These are phyloP conservation scores for Odontocerum albicorne DNA, from an alignment of 2,888 invertebrate genomes.

Conservation along the genomic window DNA sequence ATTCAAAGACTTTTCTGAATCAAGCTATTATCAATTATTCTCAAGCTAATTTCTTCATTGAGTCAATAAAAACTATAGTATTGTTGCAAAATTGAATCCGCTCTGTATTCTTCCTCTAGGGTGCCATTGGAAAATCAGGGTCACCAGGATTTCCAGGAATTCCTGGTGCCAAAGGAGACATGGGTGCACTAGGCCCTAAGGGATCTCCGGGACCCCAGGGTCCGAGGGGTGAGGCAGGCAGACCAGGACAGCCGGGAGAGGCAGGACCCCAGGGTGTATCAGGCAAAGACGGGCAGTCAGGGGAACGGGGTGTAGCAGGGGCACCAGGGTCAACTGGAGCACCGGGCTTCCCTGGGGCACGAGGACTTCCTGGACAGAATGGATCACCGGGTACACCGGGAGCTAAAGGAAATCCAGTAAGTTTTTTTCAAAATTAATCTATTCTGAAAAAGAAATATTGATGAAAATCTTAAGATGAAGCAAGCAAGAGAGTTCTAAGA, in stretches of 20 bases:
- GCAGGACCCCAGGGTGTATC: constrained; percentile 71
- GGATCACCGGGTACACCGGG: constrained; percentile 77
- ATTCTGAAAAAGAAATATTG: too few relatives aligned
- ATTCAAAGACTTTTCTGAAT: too few relatives aligned
- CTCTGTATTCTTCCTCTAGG: constrained; percentile 60
- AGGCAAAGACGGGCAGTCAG: constrained; percentile 80
- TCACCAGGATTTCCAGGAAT: constrained; percentile 83
- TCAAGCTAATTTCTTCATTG: too few relatives aligned
- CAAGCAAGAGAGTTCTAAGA: too few relatives aligned
- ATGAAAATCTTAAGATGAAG: too few relatives aligned
- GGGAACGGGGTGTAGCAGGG: constrained; percentile 80
- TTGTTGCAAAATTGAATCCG: too few relatives aligned
- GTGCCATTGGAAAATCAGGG: constrained; percentile 79
- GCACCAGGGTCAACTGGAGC: constrained; percentile 70
- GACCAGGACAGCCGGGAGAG: constrained; percentile 77
- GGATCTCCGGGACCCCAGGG: constrained; percentile 83
- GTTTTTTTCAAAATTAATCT: not conserved
- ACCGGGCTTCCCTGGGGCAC: constrained; percentile 81
- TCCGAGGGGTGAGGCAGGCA: constrained; percentile 77
- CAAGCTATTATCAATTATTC: too few relatives aligned
- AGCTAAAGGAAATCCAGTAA: constrained; percentile 72
- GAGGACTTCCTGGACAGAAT: constrained; percentile 73
- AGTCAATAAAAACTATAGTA: too few relatives aligned
- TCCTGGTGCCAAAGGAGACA: constrained; percentile 80
- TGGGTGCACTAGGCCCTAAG: constrained; percentile 72